These are phyloP conservation scores for Cylindroiulus punctatus DNA, from an alignment of 2,888 invertebrate species.

Conservation along the genomic window DNA sequence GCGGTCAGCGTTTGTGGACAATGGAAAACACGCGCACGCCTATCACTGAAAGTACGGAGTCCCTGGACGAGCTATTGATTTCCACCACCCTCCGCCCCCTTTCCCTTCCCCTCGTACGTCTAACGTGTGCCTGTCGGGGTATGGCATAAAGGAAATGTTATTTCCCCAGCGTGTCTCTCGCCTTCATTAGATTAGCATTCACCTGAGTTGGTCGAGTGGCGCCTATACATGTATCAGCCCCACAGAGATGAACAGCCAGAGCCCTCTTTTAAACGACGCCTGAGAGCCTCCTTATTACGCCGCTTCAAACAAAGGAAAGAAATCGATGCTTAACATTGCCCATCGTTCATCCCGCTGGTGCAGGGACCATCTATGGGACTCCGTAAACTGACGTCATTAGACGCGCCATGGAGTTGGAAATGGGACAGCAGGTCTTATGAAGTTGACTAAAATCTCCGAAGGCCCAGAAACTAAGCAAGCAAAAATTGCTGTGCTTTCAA, in stretches of 20 bases:
- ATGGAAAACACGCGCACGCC: conserved; percentile 30
- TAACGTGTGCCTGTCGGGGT: not conserved
- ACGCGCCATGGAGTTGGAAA: too few species aligned
- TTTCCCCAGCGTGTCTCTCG: conserved; percentile 36
- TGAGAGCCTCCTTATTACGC: conserved; percentile 21
- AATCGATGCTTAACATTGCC: not conserved
- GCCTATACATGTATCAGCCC: not conserved
- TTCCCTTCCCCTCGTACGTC: not conserved
- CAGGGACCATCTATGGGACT: not conserved
- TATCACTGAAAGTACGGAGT: conserved; percentile 1
- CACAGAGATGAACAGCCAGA: not conserved
- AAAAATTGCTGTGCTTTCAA: too few species aligned
- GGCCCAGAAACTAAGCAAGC: too few species aligned
- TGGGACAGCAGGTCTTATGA: too few species aligned
- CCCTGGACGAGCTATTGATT: not conserved
- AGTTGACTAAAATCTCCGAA: too few species aligned
- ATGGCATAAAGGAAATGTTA: conserved; percentile 39
- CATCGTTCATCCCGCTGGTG: not conserved
- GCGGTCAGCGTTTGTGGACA: conserved; percentile 40
- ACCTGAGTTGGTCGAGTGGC: conserved; percentile 36
- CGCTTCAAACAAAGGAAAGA: not conserved
- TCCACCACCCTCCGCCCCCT: not conserved
- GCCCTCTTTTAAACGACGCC: not conserved
- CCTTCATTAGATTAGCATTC: conserved; percentile 45
- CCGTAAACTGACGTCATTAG: too few species aligned